These are phyloP conservation scores for Tetraneura akinire DNA, from an alignment of 1,140 invertebrate species.

Conservation along the genomic window DNA sequence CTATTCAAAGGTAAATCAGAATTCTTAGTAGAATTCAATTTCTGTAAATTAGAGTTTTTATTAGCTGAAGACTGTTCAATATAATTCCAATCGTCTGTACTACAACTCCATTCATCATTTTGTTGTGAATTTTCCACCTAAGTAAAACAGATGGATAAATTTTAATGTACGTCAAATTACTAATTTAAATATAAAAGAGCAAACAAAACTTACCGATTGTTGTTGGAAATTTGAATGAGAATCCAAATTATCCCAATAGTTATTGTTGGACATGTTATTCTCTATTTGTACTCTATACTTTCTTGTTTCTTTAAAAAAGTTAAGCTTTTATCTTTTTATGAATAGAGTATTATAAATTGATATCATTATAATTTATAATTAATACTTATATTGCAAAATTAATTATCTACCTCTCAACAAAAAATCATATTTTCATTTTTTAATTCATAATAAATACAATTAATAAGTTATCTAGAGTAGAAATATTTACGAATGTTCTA, in stretches of 20 bases:
- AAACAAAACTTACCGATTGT: conserved; percentile 39
- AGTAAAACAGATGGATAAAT: not conserved
- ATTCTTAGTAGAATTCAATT: conserved; percentile 17
- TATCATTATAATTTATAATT: conserved; percentile 11
- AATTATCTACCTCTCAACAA: not conserved
- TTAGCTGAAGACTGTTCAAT: conserved; percentile 19
- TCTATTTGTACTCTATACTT: not conserved
- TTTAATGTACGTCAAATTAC: not conserved
- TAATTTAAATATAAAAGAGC: not conserved
- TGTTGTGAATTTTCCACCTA: conserved; percentile 23
- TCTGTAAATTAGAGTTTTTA: conserved; percentile 8
- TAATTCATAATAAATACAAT: not conserved
- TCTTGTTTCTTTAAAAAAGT: not conserved
- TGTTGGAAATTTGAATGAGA: conserved; percentile 34
- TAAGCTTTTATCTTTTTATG: not conserved
- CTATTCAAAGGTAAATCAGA: conserved; percentile 24
- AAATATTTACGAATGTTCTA: not conserved
- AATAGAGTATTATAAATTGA: not conserved
- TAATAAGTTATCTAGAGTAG: not conserved
- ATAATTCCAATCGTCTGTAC: conserved; percentile 43
- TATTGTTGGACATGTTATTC: conserved; percentile 40
- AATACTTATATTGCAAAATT: not conserved
- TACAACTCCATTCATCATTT: conserved; percentile 42
- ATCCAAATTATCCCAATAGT: conserved; percentile 34
- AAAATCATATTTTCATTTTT: not conserved